Evolutionary conservation across 2,113 vertebrate genomes (phyloP).

Genomic region (Scomber japonicus): DNA sequence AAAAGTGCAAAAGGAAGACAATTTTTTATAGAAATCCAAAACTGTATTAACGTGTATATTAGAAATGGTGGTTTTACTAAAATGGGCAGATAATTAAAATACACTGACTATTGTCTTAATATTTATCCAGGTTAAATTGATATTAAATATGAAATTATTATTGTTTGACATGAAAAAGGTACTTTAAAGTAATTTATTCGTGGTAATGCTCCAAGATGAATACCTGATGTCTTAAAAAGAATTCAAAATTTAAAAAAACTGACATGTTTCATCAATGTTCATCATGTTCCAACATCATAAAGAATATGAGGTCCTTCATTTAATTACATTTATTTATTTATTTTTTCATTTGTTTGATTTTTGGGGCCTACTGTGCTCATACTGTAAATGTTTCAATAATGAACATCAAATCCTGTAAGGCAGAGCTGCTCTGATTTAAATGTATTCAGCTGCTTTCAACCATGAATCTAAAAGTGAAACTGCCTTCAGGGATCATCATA

Average conservation of each 20-base stretch:
- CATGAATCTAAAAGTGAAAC: slow-evolving; percentile 44
- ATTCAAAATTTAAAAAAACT: background rate
- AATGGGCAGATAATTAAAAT: background rate
- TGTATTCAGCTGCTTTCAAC: slow-evolving; percentile 31
- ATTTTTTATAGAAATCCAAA: background rate
- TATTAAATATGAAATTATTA: background rate
- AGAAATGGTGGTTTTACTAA: background rate
- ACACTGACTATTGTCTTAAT: background rate
- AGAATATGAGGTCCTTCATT: background rate
- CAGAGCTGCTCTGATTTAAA: background rate
- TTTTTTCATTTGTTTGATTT: background rate
- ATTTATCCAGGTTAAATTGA: background rate
- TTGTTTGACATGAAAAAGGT: background rate
- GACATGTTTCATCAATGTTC: background rate
- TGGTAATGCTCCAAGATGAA: background rate
- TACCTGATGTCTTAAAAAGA: too few relatives aligned
- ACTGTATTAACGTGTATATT: background rate
- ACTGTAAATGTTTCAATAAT: slow-evolving; percentile 21
- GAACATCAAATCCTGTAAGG: background rate
- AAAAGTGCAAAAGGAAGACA: background rate
- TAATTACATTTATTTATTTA: background rate
- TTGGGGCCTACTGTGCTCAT: background rate
- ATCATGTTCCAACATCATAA: too few relatives aligned
- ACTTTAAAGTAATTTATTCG: background rate
- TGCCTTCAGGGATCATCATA: slow-evolving; percentile 34